Percentiles rank a stretch among this genome's conserved stretches.
Conservation (phyloP, 2,888 invertebrate species). For the Synergus itoensis region DNA sequence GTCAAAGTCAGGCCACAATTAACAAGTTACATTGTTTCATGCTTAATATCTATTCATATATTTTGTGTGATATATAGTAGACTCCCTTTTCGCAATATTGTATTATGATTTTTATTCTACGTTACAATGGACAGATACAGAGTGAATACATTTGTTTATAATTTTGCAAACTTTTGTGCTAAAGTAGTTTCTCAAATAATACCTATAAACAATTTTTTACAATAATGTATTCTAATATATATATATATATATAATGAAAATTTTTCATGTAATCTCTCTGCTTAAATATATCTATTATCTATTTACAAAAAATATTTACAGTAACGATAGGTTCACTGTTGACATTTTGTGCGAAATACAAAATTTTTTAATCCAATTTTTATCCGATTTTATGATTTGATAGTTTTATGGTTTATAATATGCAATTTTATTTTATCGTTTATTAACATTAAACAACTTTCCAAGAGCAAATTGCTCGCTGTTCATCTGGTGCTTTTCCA, state of each 20-base stretch:
- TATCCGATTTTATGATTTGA: too few species aligned
- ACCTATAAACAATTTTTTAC: neutral
- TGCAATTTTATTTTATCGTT: conserved; percentile 11
- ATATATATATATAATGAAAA: neutral
- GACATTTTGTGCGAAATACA: conserved; percentile 22
- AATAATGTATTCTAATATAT: neutral
- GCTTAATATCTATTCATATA: too few species aligned
- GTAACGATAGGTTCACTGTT: neutral
- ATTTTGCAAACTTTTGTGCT: neutral
- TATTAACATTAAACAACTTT: conserved; percentile 78
- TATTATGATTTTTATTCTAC: neutral
- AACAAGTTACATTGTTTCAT: neutral
- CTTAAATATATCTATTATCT: conserved; percentile 15
- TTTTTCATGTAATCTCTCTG: neutral
- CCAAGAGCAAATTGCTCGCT: conserved; percentile 89
- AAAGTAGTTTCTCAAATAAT: neutral
- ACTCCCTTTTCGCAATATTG: neutral
- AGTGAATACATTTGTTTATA: neutral
- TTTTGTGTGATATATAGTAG: neutral
- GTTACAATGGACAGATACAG: neutral
- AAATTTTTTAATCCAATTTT: neutral
- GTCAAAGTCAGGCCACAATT: neutral
- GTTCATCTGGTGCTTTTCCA: conserved; percentile 86
- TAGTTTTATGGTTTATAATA: conserved; percentile 7
- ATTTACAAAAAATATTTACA: conserved; percentile 39